Base-by-base conservation (phyloP, 1,140 invertebrate species). In the Ceratina calcarata region DNA sequence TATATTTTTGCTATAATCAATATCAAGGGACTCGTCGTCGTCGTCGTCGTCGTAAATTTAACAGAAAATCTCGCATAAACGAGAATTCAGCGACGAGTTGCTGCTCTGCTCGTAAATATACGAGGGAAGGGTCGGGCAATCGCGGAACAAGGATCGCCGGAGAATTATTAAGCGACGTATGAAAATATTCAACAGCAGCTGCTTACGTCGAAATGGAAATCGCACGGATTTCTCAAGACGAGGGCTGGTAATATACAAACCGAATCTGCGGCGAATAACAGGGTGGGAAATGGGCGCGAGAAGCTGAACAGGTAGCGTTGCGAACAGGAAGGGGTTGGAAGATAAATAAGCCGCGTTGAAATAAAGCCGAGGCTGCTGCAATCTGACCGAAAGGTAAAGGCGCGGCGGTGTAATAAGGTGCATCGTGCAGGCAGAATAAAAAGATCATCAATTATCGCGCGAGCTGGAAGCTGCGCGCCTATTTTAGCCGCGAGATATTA, bases 401-500 rank as follows among this genome's bases (percentile, higher is more conserved):
- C n/a, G 49, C 15, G 16, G 32, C 20, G 69, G 70, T 83, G 87
- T 86, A 86, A 87, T 89, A 88, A 85, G 88, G 83, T 89, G 81
- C 84, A 90, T 88, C 81, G 86, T 84, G 81, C 74, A 68, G 80
- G 78, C 67, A 74, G 88, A 88, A 89, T 88, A 90, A 89, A 88
- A 89, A 91, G 86, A 90, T 89, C 89, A 91, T 91, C 90, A 89
- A 91, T 91, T 91, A 91, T 75, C 78, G 64, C 83, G 66, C 71
- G 24, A 74, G 51, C 74, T 66, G 60, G 37, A 18, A 62, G 57
- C 27, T 18, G 49, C 15, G 67, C 73, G 74, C 74, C 85, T 87
- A 87, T 89, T 85, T 85, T 89, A 89, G 55, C 55, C 16, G 81
- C 84, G 87, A 84, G 89, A 91, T 91, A 90, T 91, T 91, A 91